A percentile compares a stretch with the other conserved stretches of the same genome.
phyloP scores from a whole-genome alignment of 2,888 invertebrate species.

The Chrysopilus asiliformis region DNA sequence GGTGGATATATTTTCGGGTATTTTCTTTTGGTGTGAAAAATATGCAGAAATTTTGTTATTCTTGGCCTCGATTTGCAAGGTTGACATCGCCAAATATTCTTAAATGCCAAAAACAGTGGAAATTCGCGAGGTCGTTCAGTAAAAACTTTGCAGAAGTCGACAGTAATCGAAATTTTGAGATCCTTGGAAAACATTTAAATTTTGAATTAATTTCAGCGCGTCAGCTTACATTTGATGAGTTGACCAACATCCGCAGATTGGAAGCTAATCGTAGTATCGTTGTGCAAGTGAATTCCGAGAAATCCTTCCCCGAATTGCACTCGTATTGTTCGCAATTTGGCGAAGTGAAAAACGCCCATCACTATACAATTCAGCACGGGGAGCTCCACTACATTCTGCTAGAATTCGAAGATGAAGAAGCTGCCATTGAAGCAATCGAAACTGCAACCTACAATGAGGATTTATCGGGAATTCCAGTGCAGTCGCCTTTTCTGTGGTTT shows the following conservation, averaged over 20 bases:
- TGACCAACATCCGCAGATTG: slow-evolving; percentile 43
- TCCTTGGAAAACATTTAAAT: no score
- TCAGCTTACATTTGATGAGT: slow-evolving; percentile 38
- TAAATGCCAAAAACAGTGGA: no score
- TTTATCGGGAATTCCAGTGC: slow-evolving; percentile 45
- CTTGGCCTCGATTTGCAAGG: no score
- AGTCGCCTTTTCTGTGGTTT: slow-evolving; percentile 64
- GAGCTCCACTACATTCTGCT: slow-evolving; percentile 62
- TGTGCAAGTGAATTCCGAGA: slow-evolving; percentile 61
- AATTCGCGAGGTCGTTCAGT: no score
- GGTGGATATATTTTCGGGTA: no score
- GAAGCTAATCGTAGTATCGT: slow-evolving; percentile 58
- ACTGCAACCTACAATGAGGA: slow-evolving; percentile 45
- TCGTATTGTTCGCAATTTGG: slow-evolving; percentile 57
- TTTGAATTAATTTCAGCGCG: background rate
- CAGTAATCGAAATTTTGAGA: no score
- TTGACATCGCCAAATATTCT: no score
- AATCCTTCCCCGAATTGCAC: slow-evolving; percentile 52
- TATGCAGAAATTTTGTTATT: no score
- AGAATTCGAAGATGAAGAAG: slow-evolving; percentile 47
- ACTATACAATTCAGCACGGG: slow-evolving; percentile 42
- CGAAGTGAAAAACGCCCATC: slow-evolving; percentile 47
- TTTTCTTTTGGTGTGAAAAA: no score
- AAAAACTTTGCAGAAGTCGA: no score
- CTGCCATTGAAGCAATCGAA: slow-evolving; percentile 42